Evolutionary conservation across 2,888 invertebrate genomes (phyloP).

Genomic region (Sericinus montela): DNA sequence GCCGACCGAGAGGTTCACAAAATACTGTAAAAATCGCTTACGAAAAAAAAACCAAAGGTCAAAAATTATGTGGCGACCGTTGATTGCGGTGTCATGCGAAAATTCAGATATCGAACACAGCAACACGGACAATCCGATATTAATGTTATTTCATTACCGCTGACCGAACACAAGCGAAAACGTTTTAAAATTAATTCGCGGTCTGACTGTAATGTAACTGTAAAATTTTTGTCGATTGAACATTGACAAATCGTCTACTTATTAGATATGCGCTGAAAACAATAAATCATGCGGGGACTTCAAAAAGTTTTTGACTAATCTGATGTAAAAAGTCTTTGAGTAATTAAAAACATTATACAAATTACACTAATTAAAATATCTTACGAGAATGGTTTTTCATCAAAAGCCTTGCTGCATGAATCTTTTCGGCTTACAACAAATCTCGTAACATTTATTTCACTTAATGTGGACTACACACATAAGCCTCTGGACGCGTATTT

Average conservation of each 20-base stretch:
- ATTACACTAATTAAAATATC: too few species aligned
- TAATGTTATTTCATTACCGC: too few species aligned
- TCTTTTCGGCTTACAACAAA: slow-evolving; percentile 2
- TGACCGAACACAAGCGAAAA: too few species aligned
- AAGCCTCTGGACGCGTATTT: slow-evolving; percentile 11
- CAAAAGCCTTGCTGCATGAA: slow-evolving; percentile 21
- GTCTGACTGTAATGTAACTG: too few species aligned
- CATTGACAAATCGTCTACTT: too few species aligned
- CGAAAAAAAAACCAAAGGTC: slow-evolving; percentile 23
- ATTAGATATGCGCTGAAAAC: too few species aligned
- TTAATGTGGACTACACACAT: slow-evolving; percentile 5
- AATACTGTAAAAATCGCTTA: slow-evolving; percentile 27
- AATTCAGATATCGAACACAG: not conserved
- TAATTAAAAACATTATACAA: too few species aligned
- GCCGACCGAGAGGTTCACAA: slow-evolving; percentile 25
- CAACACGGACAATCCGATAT: not conserved
- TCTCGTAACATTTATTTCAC: slow-evolving; percentile 7
- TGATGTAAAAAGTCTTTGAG: too few species aligned
- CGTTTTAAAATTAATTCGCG: too few species aligned
- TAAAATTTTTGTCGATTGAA: too few species aligned
- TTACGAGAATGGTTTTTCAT: not conserved
- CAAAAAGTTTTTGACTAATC: too few species aligned
- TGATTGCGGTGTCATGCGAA: not conserved
- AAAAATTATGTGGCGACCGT: not conserved
- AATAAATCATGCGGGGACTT: too few species aligned